phyloP scores from a whole-genome alignment of 2,888 invertebrate genomes.

The Pheosia gnoma region DNA sequence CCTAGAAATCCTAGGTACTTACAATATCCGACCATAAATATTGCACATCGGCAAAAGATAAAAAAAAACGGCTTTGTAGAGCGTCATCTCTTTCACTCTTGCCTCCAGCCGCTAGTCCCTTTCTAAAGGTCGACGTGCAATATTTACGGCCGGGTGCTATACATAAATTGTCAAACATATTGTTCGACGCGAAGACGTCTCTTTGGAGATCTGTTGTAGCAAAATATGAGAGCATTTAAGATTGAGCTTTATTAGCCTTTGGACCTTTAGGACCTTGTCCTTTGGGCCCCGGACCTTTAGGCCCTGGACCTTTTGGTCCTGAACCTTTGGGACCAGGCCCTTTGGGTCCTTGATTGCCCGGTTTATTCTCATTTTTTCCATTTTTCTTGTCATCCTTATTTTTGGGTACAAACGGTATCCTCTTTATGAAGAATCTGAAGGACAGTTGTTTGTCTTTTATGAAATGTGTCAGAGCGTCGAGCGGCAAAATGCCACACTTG shows the following conservation, averaged over 20 bases:
- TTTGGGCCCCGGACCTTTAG: constrained; percentile 23
- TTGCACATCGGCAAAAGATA: too few species aligned
- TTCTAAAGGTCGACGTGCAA: too few species aligned
- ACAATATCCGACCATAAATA: too few species aligned
- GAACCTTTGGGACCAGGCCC: constrained; percentile 46
- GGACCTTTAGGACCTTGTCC: constrained; percentile 7
- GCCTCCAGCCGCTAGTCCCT: too few species aligned
- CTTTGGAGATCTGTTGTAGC: not conserved
- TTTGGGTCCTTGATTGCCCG: constrained; percentile 33
- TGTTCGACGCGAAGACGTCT: not conserved
- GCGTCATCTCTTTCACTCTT: too few species aligned
- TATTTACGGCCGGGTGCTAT: too few species aligned
- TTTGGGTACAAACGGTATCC: constrained; percentile 41
- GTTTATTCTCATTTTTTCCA: constrained; percentile 41
- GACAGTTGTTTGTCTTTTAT: constrained; percentile 59
- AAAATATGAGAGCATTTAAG: not conserved
- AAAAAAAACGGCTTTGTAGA: too few species aligned
- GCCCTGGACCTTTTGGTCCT: constrained; percentile 18
- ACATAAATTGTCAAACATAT: not conserved
- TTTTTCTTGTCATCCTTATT: constrained; percentile 41
- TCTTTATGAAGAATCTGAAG: constrained; percentile 66
- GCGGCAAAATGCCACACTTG: constrained; percentile 67
- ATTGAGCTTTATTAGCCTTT: constrained; percentile 4
- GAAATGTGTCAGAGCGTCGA: constrained; percentile 59
- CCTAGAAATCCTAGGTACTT: not conserved